Conservation (phyloP, 2,888 invertebrate species). For the Agapostemon virescens region DNA sequence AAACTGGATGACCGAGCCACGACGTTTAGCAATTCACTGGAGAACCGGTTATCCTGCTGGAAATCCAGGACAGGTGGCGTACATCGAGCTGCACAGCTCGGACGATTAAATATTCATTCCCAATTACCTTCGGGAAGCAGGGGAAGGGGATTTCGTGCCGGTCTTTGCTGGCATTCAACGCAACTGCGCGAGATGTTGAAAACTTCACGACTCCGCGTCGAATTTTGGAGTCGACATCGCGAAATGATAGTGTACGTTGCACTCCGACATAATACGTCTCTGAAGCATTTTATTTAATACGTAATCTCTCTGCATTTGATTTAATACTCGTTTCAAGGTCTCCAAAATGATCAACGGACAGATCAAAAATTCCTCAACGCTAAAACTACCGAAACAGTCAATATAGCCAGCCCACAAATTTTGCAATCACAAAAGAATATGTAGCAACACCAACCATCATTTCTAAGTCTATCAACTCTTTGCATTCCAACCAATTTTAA, state of each 20-base stretch:
- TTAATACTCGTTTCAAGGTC: not conserved
- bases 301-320: too few species aligned
- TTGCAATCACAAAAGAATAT: too few species aligned
- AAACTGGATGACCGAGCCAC: constrained; percentile 19
- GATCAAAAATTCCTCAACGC: too few species aligned
- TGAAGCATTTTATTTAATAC: too few species aligned
- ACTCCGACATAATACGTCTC: not conserved
- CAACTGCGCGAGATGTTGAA: constrained; percentile 31
- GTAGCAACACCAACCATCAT: too few species aligned
- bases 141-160: not conserved
- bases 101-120: constrained; percentile 59
- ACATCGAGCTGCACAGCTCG: constrained; percentile 25
- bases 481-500: too few species aligned
- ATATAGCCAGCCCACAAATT: too few species aligned
- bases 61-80: constrained; percentile 23
- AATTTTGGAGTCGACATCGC: not conserved
- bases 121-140: constrained; percentile 53
- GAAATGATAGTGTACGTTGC: not conserved
- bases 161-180: constrained; percentile 18
- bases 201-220: constrained; percentile 1
- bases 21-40: constrained; percentile 24
- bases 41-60: constrained; percentile 30
- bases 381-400: too few species aligned
- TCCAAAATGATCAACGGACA: too few species aligned
- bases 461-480: too few species aligned